Evolutionary conservation across 2,113 vertebrate genomes (phyloP), one percentile per base, ranked within the genome.

Genomic region (Pica pica): DNA sequence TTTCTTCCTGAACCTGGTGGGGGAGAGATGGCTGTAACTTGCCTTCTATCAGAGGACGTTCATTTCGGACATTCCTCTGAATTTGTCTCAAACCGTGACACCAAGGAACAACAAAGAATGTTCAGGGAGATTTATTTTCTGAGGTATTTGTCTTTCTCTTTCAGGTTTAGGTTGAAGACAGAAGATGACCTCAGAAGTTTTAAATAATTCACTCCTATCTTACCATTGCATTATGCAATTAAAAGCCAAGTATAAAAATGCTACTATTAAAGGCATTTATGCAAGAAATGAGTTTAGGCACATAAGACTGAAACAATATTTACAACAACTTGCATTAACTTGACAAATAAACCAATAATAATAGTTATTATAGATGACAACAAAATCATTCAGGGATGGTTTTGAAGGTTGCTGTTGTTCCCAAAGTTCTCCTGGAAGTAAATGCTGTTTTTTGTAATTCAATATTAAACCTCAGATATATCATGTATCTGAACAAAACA

Each of bases 271-370:
- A 74, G 53, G 3, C 11, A 63, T 27, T 75, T 77, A 31, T 47
- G 35, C 3, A 35, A 44, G 6, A 88, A 73, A 47, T 63, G 0
- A 28, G 5, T 56, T 75, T 31, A 41, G 19, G 12, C 6, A 63
- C 3, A 12, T 76, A 60, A 35, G 27, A 39, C 8, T 55, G 33
- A 79, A 91, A 73, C 53, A 75, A 61, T 71, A 67, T 80, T 87
- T 76, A 18, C 12, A 49, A 53, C 16, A 39, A 42, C 5, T 64
- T 87, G 3, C 41, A 87, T 82, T 91, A 83, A 28, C 28, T 73
- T 90, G 71, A 71, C 33, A 82, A 91, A 91, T 67, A 95, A 85
- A 71, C 16, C 35, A 83, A 56, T 91, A 93, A 90, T 74, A 78
- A 63, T 30, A 10, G 30, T 64, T 75, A 52, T 77, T 84, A 49